Evolutionary conservation across 2,888 invertebrate genomes (phyloP).

Genomic region (Patella depressa): DNA sequence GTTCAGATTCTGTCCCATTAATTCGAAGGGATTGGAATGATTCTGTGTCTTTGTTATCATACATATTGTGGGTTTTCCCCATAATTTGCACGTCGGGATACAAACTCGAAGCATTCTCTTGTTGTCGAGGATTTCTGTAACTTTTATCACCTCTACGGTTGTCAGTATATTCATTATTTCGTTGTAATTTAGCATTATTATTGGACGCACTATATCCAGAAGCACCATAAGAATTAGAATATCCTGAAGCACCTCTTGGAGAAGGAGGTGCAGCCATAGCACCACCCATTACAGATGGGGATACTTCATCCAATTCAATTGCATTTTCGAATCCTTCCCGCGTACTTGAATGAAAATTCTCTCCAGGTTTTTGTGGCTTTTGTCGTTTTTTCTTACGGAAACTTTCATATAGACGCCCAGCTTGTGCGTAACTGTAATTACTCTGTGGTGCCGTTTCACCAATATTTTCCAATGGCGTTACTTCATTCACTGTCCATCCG

Average conservation of each 20-base stretch:
- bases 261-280: background rate
- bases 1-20: slow-evolving; percentile 35
- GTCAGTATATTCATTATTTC: background rate
- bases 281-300: background rate
- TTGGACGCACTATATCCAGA: slow-evolving; percentile 12
- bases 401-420: slow-evolving; percentile 41
- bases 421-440: slow-evolving; percentile 40
- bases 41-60: slow-evolving; percentile 16
- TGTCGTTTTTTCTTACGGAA: slow-evolving; percentile 34
- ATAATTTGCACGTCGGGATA: slow-evolving; percentile 14
- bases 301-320: background rate
- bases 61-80: slow-evolving; percentile 11
- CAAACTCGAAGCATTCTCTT: background rate
- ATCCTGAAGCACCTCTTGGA: background rate
- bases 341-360: slow-evolving; percentile 12
- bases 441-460: slow-evolving; percentile 34
- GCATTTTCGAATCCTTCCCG: background rate
- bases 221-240: slow-evolving; percentile 14
- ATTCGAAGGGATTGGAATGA: background rate
- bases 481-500: slow-evolving; percentile 38
- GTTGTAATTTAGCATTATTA: background rate
- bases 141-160: background rate
- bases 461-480: slow-evolving; percentile 37
- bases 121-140: background rate
- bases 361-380: slow-evolving; percentile 11